These are phyloP conservation scores for Dysidea cf. avara DNA, from an alignment of 37 sponge, comb jelly and placozoan genomes.

Conservation along the genomic window DNA sequence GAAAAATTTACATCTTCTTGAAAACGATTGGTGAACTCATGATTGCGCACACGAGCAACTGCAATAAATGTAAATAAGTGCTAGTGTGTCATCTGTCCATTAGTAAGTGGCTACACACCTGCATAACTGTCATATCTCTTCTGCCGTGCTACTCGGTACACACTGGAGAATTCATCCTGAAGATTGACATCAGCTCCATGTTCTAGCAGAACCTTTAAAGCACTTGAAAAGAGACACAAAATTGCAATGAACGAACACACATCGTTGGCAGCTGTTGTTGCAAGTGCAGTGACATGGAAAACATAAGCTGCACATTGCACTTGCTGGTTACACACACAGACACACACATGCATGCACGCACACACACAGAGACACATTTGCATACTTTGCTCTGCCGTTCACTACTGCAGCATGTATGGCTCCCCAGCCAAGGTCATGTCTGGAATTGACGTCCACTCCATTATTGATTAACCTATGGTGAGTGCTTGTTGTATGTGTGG, in stretches of 20 bases:
- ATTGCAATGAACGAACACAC: neutral
- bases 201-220: conserved; percentile 50
- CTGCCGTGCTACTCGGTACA: conserved; percentile 41
- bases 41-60: conserved; percentile 67
- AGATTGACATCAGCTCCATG: conserved; percentile 78
- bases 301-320: too few species aligned
- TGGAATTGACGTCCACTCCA: conserved; percentile 74
- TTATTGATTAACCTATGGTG: conserved; percentile 8
- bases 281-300: neutral
- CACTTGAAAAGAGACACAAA: neutral
- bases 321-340: too few species aligned
- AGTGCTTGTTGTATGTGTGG: neutral
- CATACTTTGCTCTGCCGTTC: conserved; percentile 40
- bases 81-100: too few species aligned
- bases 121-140: conserved; percentile 1
- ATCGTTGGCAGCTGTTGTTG: neutral
- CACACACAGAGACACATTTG: neutral
- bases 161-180: conserved; percentile 78
- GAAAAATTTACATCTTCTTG: conserved; percentile 66
- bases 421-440: conserved; percentile 81
- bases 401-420: conserved; percentile 76
- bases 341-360: neutral
- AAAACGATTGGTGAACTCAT: conserved; percentile 56
- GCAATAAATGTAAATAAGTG: neutral
- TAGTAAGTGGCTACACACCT: conserved; percentile 23